Evolutionary conservation across 1,140 invertebrate species (phyloP).

Genomic region (Scaptomyza montana): DNA sequence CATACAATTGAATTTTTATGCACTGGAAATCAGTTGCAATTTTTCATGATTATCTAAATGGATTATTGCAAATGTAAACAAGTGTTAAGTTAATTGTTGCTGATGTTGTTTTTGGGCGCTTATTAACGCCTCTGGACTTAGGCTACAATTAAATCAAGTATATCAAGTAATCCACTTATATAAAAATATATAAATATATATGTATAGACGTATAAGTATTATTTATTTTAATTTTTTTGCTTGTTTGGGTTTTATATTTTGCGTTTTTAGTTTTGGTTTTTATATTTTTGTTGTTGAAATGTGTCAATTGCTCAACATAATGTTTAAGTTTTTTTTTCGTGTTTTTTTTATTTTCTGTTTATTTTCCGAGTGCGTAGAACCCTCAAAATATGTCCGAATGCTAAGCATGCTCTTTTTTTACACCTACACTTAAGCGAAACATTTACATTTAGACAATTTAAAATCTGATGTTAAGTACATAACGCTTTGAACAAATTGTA

Average conservation of each 20-base stretch:
- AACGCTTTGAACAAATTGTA: constrained; percentile 44
- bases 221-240: constrained; percentile 26
- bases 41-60: constrained; percentile 30
- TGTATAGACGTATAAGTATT: constrained; percentile 34
- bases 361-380: constrained; percentile 58
- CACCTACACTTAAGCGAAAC: constrained; percentile 54
- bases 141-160: constrained; percentile 55
- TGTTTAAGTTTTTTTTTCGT: constrained; percentile 15
- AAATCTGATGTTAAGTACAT: constrained; percentile 36
- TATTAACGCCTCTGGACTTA: constrained; percentile 52
- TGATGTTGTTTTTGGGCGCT: constrained; percentile 30
- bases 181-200: constrained; percentile 62
- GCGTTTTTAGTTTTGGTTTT: constrained; percentile 47
- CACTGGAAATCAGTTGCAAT: constrained; percentile 19
- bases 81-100: constrained; percentile 61
- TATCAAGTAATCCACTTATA: constrained; percentile 64
- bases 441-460: constrained; percentile 14
- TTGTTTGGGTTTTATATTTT: constrained; percentile 15
- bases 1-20: constrained; percentile 47
- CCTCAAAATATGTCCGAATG: constrained; percentile 77
- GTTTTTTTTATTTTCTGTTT: constrained; percentile 18
- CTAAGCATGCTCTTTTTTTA: constrained; percentile 64
- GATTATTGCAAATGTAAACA: constrained; percentile 72
- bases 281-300: constrained; percentile 45
- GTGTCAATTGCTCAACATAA: constrained; percentile 54